Evolutionary conservation across 2,888 invertebrate genomes (phyloP), one percentile per base, ranked within the genome.

Genomic region (Oasisia sp.): DNA sequence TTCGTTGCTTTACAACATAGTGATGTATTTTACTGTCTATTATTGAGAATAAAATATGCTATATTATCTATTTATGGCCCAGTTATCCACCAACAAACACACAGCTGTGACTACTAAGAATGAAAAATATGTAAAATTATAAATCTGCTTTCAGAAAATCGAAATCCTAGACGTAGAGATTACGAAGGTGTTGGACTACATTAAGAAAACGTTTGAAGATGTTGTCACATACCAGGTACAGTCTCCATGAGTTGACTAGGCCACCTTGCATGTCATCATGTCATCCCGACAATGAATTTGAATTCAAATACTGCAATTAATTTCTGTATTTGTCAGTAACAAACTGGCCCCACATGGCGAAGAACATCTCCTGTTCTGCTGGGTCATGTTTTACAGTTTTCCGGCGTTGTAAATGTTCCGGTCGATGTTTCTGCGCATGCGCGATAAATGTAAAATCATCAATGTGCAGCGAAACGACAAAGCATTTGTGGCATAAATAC

Each of bases 221-320:
- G 93, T 93, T 7, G 94, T 96, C 27, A 95, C 95, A 38, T 96
- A 95, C 92, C 95, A 95, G 94, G 96, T 96, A 93, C 74, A 74
- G 7, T 27, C 14, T 14, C 19, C 56, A 56, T 11, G 56, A 19
- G 56, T 56, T 9, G 19, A 56, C 11, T 19, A 56, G 56, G 56
- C 56, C 19, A 56, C 19, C 56, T 56, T 38, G 38, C 38, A 38
- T 38, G 38, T 38, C 38, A 38, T n/a, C n/a, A n/a, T n/a, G n/a
- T n/a, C n/a, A n/a, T n/a, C n/a, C 38, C 38, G 38, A 38, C 74
- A 74, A 0, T 74, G 7, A 19, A 74, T 50, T 50, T 50, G 12
- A 50, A 50, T 50, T 50, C 9, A 50, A 50, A 2, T 50, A 50
- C 14, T 50, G 50, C 32, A 89, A 14, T 32, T 32, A 9, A 89